These are phyloP conservation scores for Euthynnus affinis DNA, from an alignment of 2,797 vertebrate species.

Conservation along the genomic window DNA sequence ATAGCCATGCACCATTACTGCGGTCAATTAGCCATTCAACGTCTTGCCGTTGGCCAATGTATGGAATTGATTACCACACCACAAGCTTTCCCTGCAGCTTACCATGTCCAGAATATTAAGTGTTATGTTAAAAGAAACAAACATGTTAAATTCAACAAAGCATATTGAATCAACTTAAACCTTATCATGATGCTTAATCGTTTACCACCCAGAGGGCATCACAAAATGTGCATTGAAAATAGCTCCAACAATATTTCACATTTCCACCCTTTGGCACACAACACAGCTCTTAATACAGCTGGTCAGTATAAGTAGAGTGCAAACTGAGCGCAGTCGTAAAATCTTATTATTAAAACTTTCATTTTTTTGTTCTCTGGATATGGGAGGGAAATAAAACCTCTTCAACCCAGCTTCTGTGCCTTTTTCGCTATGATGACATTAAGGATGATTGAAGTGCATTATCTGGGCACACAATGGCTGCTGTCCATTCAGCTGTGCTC, in stretches of 20 bases:
- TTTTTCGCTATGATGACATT: conserved; percentile 79
- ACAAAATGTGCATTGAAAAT: conserved; percentile 41
- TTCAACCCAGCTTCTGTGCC: conserved; percentile 60
- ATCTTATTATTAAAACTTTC: conserved; percentile 60
- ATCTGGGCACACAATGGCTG: conserved; percentile 81
- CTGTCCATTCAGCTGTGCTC: conserved; percentile 79
- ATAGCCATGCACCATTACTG: conserved; percentile 85
- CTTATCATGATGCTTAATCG: conserved; percentile 48
- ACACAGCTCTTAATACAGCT: conserved; percentile 34
- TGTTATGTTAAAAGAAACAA: conserved; percentile 40
- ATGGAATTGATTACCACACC: conserved; percentile 82
- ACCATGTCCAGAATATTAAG: conserved; percentile 78
- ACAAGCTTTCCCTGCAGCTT: conserved; percentile 70
- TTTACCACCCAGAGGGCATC: conserved; percentile 43
- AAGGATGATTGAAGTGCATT: conserved; percentile 86
- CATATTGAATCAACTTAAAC: conserved; percentile 63
- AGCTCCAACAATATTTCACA: conserved; percentile 18
- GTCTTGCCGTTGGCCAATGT: conserved; percentile 78
- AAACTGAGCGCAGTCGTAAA: conserved; percentile 46
- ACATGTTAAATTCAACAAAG: conserved; percentile 43
- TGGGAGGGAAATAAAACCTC: conserved; percentile 53
- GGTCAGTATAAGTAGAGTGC: conserved; percentile 51
- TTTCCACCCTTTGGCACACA: conserved; percentile 11
- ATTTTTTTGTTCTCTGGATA: conserved; percentile 48
- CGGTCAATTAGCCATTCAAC: conserved; percentile 86